phyloP scores from a whole-genome alignment of 2,797 vertebrate species.

The Hypotaenidia okinawae region DNA sequence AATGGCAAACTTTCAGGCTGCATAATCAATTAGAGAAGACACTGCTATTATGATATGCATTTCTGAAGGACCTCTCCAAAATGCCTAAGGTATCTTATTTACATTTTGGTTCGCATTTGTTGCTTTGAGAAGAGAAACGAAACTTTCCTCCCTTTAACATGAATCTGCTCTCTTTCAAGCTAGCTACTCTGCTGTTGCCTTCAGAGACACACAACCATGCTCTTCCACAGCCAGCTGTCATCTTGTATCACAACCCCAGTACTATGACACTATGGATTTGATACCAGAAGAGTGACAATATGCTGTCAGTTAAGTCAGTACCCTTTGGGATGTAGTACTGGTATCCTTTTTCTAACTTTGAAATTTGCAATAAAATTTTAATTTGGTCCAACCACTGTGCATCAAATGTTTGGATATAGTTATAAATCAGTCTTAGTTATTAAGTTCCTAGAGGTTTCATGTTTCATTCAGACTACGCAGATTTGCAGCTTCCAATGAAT shows the following conservation, averaged over 20 bases:
- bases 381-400: background rate
- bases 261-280: background rate
- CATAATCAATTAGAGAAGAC: constrained; percentile 54
- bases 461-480: background rate
- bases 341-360: background rate
- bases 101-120: background rate
- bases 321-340: background rate
- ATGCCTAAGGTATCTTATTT: background rate
- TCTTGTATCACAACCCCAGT: background rate
- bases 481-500: background rate
- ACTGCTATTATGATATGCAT: background rate
- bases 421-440: background rate
- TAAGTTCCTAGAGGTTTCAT: background rate
- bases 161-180: background rate
- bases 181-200: background rate
- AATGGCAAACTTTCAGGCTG: constrained; percentile 29
- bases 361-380: background rate
- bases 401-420: background rate
- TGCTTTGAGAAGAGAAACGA: background rate
- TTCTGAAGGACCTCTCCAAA: constrained; percentile 34
- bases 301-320: background rate
- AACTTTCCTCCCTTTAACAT: background rate
- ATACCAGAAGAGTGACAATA: background rate
- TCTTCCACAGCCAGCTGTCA: background rate
- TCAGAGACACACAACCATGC: background rate